Percentiles rank a stretch among this genome's conserved stretches.
These are phyloP conservation scores for Crambe crambe DNA, from an alignment of 37 sponge, comb jelly and placozoan species.

Conservation along the genomic window DNA sequence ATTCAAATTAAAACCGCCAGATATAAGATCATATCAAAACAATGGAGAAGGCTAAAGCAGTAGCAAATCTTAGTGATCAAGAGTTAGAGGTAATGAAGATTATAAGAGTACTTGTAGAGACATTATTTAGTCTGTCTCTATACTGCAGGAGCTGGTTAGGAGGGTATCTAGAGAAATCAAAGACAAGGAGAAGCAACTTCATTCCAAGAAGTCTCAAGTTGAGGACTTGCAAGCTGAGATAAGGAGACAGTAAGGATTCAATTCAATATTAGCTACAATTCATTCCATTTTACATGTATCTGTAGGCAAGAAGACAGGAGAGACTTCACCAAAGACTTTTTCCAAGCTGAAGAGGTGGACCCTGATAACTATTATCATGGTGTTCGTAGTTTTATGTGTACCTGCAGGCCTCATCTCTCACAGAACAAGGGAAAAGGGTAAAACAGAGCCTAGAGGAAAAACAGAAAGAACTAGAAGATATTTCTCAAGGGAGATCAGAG, in stretches of 20 bases:
- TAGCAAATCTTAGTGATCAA: neutral
- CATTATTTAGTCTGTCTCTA: too few species aligned
- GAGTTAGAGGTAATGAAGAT: neutral
- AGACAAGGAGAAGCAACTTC: neutral
- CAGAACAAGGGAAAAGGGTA: neutral
- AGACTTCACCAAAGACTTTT: neutral
- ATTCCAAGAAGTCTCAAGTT: neutral
- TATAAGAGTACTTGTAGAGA: neutral
- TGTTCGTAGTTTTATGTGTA: neutral
- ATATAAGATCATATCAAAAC: too few species aligned
- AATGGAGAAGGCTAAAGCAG: neutral
- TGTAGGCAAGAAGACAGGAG: slow-evolving; percentile 5
- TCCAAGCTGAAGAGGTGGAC: slow-evolving; percentile 8
- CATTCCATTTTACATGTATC: too few species aligned
- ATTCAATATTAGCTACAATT: too few species aligned
- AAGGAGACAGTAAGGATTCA: neutral
- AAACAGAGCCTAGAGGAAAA: neutral
- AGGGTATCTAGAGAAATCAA: neutral
- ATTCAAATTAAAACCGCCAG: too few species aligned
- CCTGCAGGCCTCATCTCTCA: neutral
- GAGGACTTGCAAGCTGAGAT: neutral
- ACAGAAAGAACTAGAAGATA: neutral
- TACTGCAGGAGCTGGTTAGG: neutral
- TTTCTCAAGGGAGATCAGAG: neutral
- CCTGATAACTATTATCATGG: neutral